Evolutionary conservation across 2,888 invertebrate species (phyloP).

Genomic region (Agonopterix heracliana): DNA sequence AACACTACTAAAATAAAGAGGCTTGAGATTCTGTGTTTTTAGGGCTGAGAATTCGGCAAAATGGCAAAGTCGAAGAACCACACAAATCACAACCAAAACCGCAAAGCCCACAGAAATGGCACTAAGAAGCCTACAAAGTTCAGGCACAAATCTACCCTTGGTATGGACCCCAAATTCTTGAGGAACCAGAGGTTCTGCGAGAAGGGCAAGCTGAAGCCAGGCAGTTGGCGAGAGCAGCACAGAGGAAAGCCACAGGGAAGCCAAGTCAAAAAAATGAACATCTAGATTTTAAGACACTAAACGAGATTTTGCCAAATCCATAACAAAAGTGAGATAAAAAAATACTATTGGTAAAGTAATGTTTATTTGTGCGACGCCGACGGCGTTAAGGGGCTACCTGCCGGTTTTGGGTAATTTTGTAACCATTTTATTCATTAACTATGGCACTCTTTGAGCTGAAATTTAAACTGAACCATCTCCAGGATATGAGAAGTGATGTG

Average conservation of each 20-base stretch:
- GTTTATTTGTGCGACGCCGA: background rate
- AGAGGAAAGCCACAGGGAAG: constrained; percentile 80
- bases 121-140: constrained; percentile 93
- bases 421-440: too few species aligned
- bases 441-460: too few species aligned
- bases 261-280: constrained; percentile 78
- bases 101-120: constrained; percentile 98
- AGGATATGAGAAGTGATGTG: too few species aligned
- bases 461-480: too few species aligned
- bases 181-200: constrained; percentile 96
- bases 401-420: too few species aligned
- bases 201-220: constrained; percentile 92
- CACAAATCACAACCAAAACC: constrained; percentile 99
- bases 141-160: constrained; percentile 94
- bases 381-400: too few species aligned
- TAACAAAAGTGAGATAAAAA: too few species aligned
- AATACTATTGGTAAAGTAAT: too few species aligned
- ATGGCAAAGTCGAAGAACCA: constrained; percentile 99
- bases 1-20: too few species aligned
- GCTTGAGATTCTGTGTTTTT: too few species aligned
- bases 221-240: constrained; percentile 82
- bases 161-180: constrained; percentile 98
- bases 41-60: constrained; percentile 42
- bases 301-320: constrained; percentile 11
- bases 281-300: constrained; percentile 59